Base-by-base conservation (phyloP, 2,888 invertebrate species). In the Pycnomerus fuliginosus region DNA sequence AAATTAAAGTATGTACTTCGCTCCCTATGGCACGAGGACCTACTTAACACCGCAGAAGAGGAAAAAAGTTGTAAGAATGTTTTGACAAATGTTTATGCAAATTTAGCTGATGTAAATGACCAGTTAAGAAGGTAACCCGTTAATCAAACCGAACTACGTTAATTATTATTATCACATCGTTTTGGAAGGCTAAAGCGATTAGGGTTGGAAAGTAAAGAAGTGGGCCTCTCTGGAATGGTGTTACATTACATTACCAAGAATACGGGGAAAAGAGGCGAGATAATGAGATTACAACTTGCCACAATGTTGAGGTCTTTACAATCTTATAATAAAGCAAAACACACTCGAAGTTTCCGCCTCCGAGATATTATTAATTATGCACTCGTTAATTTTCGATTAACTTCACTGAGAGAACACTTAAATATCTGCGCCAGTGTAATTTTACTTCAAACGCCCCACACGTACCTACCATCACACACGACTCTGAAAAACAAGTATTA, bases 381-480 rank as follows among this genome's bases (percentile, higher is more conserved):
- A 53, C 48, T 51, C 49, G 47, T 53, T 49, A 53, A 51, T 49
- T 53, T 51, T 47, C 53, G 47, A 53, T 53, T 47, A 49, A 51
- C 37, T 45, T 45, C 28, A 42, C 31, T 25, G 49, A 39, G 46
- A 47, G 32, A 44, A 17, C 23, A 24, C 27, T n/a, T 40, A 33
- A 32, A 27, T 40, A 30, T 42, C 25, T 23, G 34, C 23, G 16
- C 17, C 33, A 27, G n/a, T 20, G 22, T 33, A 16, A 37, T 24
- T 5, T 1, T 10, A 23, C 34, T 22, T 34, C 34, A 23, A 34
- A 10, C 13, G 22, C 3, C 3, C 2, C 16, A 14, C n/a, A 35
- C 13, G 14, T n/a, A 11, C 14, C 10, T 11, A 14, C 8, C 20
- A 14, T 22, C 15, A 7, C 12, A 14, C 10, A 25, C n/a, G 20